Evolutionary conservation across 1,140 invertebrate genomes (phyloP).

Genomic region (Brachionus rotundiformis): DNA sequence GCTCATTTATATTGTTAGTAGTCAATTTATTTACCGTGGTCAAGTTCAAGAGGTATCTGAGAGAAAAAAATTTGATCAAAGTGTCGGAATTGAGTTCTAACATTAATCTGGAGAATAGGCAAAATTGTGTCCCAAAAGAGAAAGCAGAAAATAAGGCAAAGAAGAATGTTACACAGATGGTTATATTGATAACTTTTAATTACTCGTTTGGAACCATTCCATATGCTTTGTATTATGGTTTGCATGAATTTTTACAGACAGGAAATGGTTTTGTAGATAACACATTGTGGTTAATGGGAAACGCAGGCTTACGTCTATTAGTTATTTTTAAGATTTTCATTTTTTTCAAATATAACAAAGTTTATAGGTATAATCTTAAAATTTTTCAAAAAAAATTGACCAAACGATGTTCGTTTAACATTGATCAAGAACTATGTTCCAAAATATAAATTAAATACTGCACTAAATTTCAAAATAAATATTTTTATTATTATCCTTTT

Average conservation of each 20-base stretch:
- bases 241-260: background rate
- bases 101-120: background rate
- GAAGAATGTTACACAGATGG: slow-evolving; percentile 21
- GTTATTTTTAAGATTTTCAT: slow-evolving; percentile 5
- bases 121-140: background rate
- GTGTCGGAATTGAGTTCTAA: background rate
- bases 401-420: background rate
- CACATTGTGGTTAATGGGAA: background rate
- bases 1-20: background rate
- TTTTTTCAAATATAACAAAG: slow-evolving; percentile 8
- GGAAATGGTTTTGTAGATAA: slow-evolving; percentile 5
- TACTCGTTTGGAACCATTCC: slow-evolving; percentile 25
- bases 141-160: background rate
- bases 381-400: background rate
- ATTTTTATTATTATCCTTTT: no score
- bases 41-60: slow-evolving; percentile 3
- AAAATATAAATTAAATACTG: background rate
- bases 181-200: slow-evolving; percentile 21
- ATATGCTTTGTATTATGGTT: slow-evolving; percentile 20
- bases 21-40: background rate
- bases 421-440: background rate
- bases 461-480: background rate
- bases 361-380: slow-evolving; percentile 18
- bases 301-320: background rate
- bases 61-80: background rate